A percentile compares a stretch with the other conserved stretches of the same genome.
Conservation (phyloP, 2,888 invertebrate species). For the Dolomedes plantarius region DNA sequence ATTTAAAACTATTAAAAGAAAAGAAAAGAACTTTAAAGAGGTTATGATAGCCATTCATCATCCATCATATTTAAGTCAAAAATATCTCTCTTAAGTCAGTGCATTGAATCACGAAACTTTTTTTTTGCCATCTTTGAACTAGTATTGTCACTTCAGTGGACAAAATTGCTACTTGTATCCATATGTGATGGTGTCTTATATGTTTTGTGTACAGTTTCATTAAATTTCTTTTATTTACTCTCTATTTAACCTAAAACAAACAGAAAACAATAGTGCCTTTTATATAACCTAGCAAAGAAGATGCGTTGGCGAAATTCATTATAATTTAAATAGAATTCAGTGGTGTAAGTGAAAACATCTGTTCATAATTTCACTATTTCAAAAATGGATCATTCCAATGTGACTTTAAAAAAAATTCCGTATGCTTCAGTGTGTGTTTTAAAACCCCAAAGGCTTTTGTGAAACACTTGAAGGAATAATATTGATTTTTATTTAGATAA, state of each 20-base stretch:
- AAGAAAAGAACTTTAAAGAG: constrained; percentile 90
- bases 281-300: background rate
- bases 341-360: too few species aligned
- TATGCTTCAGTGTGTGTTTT: too few species aligned
- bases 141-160: constrained; percentile 30
- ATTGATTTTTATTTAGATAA: too few species aligned
- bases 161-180: constrained; percentile 63
- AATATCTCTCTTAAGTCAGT: constrained; percentile 38
- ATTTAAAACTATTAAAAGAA: constrained; percentile 84
- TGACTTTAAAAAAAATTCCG: too few species aligned
- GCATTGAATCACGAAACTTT: constrained; percentile 46
- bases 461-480: too few species aligned
- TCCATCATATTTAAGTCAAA: background rate
- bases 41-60: constrained; percentile 81
- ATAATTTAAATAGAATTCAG: too few species aligned
- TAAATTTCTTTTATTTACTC: constrained; percentile 53
- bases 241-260: constrained; percentile 2
- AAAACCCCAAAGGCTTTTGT: background rate
- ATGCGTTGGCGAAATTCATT: too few species aligned
- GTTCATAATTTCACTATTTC: too few species aligned
- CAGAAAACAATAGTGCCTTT: constrained; percentile 10
- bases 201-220: constrained; percentile 69
- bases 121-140: constrained; percentile 43
- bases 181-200: constrained; percentile 56
- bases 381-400: too few species aligned